Base-by-base conservation (phyloP, 30 jellyfish, hydroid and myxozoan genomes). In the Aurelia coerulea region DNA sequence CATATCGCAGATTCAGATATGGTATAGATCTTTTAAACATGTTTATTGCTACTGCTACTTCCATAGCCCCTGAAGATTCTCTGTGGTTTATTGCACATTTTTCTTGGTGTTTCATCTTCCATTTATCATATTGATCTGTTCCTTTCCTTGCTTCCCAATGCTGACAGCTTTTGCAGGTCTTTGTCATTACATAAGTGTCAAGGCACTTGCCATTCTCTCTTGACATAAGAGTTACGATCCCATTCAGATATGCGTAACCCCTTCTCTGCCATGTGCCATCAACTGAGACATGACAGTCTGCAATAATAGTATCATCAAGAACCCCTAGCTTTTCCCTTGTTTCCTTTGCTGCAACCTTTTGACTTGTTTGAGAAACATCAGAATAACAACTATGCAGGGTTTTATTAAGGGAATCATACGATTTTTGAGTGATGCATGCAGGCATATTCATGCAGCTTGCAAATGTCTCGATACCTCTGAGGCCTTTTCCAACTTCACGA, bases 61-160 rank as follows among this genome's bases (percentile, higher is more conserved):
- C 92, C 92, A 83, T 83, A 19, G 79, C 56, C 32, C 92, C 92
- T 15, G 92, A 69, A 37, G 89, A 68, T 56, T 80, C 77, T 41
- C 29, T 72, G 62, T 83, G 79, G 41, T 83, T 83, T 10, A 66
- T 42, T 31, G 42, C 60, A 50, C 90, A 83, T 5, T 23, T 33
- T n/a, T n/a, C n/a, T n/a, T n/a, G n/a, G 60, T 83, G 92, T 51
- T 68, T 6, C 35, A 56, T 58, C 60, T 71, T 83, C 92, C 91
- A 83, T 17, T 66, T 31, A 23, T 80, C 50, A 65, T 63, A 80
- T 42, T 53, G 74, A 31, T 32, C 73, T 13, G 70, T 16, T 5
- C 72, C 54, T 66, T 35, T 65, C 50, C 29, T 80, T 17, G 35
- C 50, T 17, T 31, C 16, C 90, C 90, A 80, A 64, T 15, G 42